These are phyloP conservation scores for Galleria mellonella DNA, from an alignment of 1,140 invertebrate species.

Conservation along the genomic window DNA sequence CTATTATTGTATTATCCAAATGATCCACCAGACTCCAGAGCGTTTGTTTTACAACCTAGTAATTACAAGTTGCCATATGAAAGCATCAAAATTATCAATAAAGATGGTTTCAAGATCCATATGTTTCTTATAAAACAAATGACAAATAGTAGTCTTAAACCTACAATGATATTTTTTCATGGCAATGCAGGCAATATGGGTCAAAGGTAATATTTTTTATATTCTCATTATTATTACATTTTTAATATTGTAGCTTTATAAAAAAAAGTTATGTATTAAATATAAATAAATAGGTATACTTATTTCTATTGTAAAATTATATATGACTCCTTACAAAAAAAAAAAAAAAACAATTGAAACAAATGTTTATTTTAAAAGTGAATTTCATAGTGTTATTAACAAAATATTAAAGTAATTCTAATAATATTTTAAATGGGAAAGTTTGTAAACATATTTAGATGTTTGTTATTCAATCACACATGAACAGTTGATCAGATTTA, in stretches of 20 bases:
- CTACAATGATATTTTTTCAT: slow-evolving; percentile 93
- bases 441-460: too few relatives aligned
- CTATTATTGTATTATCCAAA: slow-evolving; percentile 92
- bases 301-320: too few relatives aligned
- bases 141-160: slow-evolving; percentile 78
- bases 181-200: slow-evolving; percentile 98
- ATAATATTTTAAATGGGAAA: too few relatives aligned
- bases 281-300: too few relatives aligned
- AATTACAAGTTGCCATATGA: slow-evolving; percentile 90
- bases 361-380: too few relatives aligned
- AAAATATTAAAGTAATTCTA: too few relatives aligned
- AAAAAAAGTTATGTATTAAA: too few relatives aligned
- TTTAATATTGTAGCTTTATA: slow-evolving; percentile 1
- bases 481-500: too few relatives aligned
- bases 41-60: slow-evolving; percentile 89
- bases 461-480: too few relatives aligned
- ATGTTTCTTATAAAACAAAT: slow-evolving; percentile 90
- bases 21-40: slow-evolving; percentile 88
- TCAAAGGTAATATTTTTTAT: slow-evolving; percentile 79
- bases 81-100: slow-evolving; percentile 84
- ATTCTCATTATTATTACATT: not conserved
- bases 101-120: slow-evolving; percentile 89
- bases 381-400: too few relatives aligned
- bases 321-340: too few relatives aligned
- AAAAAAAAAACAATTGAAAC: too few relatives aligned